Conservation (phyloP, 2,797 vertebrate species). For the Cossypha heuglini region DNA sequence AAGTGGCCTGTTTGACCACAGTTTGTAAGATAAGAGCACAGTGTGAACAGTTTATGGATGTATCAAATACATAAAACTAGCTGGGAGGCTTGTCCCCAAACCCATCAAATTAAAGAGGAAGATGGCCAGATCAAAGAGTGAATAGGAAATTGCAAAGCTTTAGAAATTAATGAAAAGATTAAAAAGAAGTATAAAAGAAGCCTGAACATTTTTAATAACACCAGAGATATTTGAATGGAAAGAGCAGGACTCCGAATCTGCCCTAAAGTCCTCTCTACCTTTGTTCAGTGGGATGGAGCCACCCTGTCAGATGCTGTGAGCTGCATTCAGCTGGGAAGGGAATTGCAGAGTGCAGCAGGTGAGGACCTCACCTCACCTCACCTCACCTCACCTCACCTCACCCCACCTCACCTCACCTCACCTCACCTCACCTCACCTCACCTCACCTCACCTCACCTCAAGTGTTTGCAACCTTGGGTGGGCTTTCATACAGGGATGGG, state of each 20-base stretch:
- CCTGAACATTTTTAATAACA: not conserved
- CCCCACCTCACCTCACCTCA: not conserved
- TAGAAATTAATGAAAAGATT: not conserved
- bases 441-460: no score
- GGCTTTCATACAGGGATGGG: rapidly evolving
- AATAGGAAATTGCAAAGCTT: not conserved
- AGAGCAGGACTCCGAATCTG: not conserved
- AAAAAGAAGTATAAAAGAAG: not conserved
- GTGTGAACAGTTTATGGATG: no score
- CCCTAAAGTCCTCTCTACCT: not conserved
- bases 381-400: no score
- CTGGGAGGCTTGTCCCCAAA: not conserved
- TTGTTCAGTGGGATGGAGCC: not conserved
- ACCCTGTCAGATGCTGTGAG: rapidly evolving
- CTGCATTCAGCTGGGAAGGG: not conserved
- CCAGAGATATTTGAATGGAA: not conserved
- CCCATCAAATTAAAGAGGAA: not conserved
- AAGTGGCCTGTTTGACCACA: not conserved
- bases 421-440: no score
- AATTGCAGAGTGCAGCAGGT: not conserved
- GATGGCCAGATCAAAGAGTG: not conserved
- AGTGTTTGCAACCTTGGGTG: rapidly evolving
- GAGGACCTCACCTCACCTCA: not conserved
- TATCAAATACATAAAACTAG: not conserved
- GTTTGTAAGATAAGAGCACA: not conserved